Conservation (phyloP, 1,140 invertebrate species). For the Arctopsyche grandis region DNA sequence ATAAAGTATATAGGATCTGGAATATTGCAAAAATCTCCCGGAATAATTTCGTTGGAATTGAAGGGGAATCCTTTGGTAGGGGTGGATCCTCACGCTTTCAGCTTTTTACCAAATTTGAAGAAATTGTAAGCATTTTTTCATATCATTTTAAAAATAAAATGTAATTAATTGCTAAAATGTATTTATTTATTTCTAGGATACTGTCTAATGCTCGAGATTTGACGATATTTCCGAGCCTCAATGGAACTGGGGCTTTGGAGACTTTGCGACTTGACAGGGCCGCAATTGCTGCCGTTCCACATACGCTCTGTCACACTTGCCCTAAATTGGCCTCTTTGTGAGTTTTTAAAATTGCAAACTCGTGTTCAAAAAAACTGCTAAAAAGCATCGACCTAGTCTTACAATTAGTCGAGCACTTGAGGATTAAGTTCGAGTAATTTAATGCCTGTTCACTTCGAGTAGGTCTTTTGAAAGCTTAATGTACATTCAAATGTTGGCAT, state of each 20-base stretch:
- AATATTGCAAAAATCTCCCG: conserved; percentile 68
- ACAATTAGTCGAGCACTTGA: too few relatives aligned
- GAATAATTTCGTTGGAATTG: conserved; percentile 73
- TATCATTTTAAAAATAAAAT: background rate
- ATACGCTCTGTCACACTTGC: conserved; percentile 78
- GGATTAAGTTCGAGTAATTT: too few relatives aligned
- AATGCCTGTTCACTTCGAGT: too few relatives aligned
- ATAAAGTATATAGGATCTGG: conserved; percentile 72
- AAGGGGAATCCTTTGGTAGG: conserved; percentile 76
- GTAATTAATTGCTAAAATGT: too few relatives aligned
- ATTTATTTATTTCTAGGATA: conserved; percentile 68
- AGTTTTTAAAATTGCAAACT: conserved; percentile 65
- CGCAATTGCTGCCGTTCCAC: conserved; percentile 75
- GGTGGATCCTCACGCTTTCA: conserved; percentile 73
- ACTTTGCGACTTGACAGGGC: conserved; percentile 85
- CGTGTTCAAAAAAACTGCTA: too few relatives aligned
- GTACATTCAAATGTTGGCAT: too few relatives aligned
- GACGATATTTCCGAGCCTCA: conserved; percentile 82
- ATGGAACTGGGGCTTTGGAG: conserved; percentile 80
- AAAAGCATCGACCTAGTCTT: too few relatives aligned
- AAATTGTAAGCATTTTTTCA: conserved; percentile 74
- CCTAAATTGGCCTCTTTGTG: conserved; percentile 87
- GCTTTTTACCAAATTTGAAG: conserved; percentile 71
- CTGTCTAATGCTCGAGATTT: conserved; percentile 86
- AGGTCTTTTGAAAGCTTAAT: too few relatives aligned